A percentile compares a stretch with the other conserved stretches of the same genome.
Evolutionary conservation across 2,113 vertebrate genomes (phyloP).

Genomic region (Neodontobutis hainanensis): DNA sequence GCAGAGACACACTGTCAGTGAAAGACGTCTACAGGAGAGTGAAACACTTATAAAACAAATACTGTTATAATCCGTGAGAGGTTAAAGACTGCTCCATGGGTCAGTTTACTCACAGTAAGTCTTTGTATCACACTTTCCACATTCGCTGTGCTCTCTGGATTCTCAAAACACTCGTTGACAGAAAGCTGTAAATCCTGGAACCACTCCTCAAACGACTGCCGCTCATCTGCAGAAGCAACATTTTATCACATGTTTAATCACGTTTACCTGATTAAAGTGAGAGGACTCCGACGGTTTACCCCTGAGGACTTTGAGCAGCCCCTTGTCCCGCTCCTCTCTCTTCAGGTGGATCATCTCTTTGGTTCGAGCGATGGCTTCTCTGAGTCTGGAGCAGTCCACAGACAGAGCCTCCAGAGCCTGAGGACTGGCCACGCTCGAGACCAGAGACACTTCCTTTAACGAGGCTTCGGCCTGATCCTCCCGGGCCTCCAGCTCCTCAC

Average conservation of each 20-base stretch:
- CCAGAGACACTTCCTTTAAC: constrained; percentile 82
- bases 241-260: not conserved
- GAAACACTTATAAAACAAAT: too few relatives aligned
- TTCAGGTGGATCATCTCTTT: constrained; percentile 86
- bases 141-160: constrained; percentile 79
- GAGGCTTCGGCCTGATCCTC: constrained; percentile 82
- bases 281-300: constrained; percentile 62
- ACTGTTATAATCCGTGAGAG: too few relatives aligned
- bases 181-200: constrained; percentile 84
- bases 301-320: constrained; percentile 79
- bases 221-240: constrained; percentile 80
- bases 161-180: constrained; percentile 89
- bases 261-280: too few relatives aligned
- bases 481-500: constrained; percentile 84
- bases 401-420: constrained; percentile 83
- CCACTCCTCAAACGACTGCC: constrained; percentile 86
- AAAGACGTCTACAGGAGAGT: too few relatives aligned
- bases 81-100: too few relatives aligned
- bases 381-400: constrained; percentile 70
- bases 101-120: constrained; percentile 78
- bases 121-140: constrained; percentile 83
- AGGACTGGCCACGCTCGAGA: constrained; percentile 79
- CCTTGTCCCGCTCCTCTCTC: constrained; percentile 85
- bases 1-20: not conserved
- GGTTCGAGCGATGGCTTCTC: constrained; percentile 76